Evolutionary conservation across 2,888 invertebrate species (phyloP).

Genomic region (Herminia tarsipennalis): DNA sequence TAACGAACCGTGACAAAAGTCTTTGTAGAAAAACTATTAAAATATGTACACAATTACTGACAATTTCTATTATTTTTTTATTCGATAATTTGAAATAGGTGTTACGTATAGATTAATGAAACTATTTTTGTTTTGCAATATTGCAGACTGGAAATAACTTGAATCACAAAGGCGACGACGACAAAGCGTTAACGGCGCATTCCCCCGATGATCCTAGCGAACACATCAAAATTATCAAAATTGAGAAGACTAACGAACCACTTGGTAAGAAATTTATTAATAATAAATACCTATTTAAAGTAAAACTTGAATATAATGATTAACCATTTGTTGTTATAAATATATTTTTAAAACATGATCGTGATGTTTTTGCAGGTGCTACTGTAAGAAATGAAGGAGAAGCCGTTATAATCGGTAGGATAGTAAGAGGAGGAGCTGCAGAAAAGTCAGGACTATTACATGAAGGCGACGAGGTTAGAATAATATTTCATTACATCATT

Average conservation of each 20-base stretch:
- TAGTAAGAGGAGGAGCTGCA: conserved; percentile 98
- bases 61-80: no score
- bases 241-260: conserved; percentile 98
- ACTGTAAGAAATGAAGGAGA: conserved; percentile 97
- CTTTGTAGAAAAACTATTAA: neutral
- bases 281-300: neutral
- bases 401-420: conserved; percentile 97
- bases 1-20: neutral
- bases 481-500: neutral
- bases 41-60: neutral
- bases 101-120: neutral
- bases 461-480: conserved; percentile 96
- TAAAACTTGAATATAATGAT: neutral
- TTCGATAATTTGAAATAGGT: no score
- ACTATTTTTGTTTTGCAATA: neutral
- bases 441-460: conserved; percentile 97
- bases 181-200: conserved; percentile 61
- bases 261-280: conserved; percentile 79
- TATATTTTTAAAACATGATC: neutral
- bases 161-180: conserved; percentile 69
- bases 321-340: no score
- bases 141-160: conserved; percentile 73
- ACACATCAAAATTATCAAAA: conserved; percentile 96
- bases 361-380: conserved; percentile 78
- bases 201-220: conserved; percentile 85